Base-by-base conservation (phyloP, 2,113 vertebrate species). In the Pavo muticus region DNA sequence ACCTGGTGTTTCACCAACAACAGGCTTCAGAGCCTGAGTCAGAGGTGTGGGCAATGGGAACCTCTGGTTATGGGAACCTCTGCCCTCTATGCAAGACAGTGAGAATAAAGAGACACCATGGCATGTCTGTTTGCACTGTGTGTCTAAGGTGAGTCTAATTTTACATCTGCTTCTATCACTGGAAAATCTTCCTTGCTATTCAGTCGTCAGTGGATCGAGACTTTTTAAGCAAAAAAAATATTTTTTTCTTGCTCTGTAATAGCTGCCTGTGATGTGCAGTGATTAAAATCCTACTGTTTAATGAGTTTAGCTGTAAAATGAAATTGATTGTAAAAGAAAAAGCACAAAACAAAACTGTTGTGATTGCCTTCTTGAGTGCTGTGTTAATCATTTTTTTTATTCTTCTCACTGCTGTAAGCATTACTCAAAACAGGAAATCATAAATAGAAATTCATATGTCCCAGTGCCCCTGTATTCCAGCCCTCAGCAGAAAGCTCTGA, bases 281-380 rank as follows among this genome's bases (percentile, higher is more conserved):
- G 93, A 95, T 96, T 94, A 97, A 96, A 95, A 95, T 78, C 92
- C 94, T 42, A 56, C 94, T 90, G 90, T 94, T 95, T 91, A 96
- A 96, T 93, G 91, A 94, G 95, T 81, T 84, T 57, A 88, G 91
- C 20, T 93, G 70, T 96, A 95, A 95, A 96, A 94, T 71, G 70
- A 88, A 96, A 95, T 95, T 90, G 94, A 95, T 94, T 96, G 65
- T 91, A 52, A 91, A 93, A 91, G 61, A 65, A 63, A 29, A 64
- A 18, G 17, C 0, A 6, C 13, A 39, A 11, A 61, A 17, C 35
- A 39, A 39, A 0, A 5, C 14, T 48, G 86, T 76, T 68, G 74
- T 78, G 83, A 90, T 94, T 95, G 88, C 94, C 57, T 96, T 87
- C 48, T 81, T 83, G 72, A 95, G 77, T 90, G 69, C 76, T 6